Percentiles rank a stretch among this genome's conserved stretches.
These are phyloP conservation scores for Sebastes paucispinis DNA, from an alignment of 2,797 vertebrate genomes.

Conservation along the genomic window DNA sequence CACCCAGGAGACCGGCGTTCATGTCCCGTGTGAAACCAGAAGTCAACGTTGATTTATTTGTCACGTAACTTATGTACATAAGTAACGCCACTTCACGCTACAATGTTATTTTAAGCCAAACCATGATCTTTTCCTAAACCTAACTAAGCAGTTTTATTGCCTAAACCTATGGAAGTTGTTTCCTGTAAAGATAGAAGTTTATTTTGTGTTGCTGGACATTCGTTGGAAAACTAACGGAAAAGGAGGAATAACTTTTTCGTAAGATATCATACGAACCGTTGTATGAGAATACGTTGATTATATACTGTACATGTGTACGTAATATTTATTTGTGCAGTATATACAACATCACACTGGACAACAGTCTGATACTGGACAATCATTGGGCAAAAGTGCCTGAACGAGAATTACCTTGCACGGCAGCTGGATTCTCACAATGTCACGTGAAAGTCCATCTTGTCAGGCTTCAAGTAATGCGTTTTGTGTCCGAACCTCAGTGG, in stretches of 20 bases:
- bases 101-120: neutral
- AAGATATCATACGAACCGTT: neutral
- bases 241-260: too few species aligned
- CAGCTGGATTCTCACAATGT: neutral
- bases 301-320: too few species aligned
- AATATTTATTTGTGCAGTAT: neutral
- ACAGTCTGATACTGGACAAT: neutral
- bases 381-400: neutral
- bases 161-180: neutral
- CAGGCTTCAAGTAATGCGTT: neutral
- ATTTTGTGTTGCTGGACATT: neutral
- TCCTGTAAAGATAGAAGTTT: neutral
- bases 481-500: neutral
- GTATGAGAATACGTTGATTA: neutral
- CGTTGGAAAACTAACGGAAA: accelerated
- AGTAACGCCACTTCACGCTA: accelerated
- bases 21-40: neutral
- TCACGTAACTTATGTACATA: neutral
- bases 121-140: neutral
- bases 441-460: neutral
- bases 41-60: neutral
- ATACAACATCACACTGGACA: neutral
- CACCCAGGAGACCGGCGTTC: neutral
- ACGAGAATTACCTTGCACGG: neutral
- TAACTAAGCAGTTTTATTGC: neutral